phyloP scores from a whole-genome alignment of 2,113 vertebrate genomes.

The Tachysurus vachellii region DNA sequence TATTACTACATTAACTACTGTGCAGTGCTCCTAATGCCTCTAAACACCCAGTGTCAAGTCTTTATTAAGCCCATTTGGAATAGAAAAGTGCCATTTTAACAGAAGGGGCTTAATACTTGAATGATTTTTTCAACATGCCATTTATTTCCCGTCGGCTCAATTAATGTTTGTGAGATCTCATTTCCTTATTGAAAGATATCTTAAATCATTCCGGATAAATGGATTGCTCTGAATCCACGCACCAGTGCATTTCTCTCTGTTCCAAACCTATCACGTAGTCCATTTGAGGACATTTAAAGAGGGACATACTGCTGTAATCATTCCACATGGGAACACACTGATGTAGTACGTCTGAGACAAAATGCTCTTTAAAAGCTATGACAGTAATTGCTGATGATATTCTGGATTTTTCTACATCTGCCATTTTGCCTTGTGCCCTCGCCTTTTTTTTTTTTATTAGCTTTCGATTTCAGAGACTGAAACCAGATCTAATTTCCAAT shows the following conservation, averaged over 20 bases:
- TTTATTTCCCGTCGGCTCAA: conserved; percentile 14
- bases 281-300: conserved; percentile 42
- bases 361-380: conserved; percentile 44
- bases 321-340: conserved; percentile 40
- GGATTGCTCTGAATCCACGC: neutral
- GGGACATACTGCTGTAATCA: conserved; percentile 27
- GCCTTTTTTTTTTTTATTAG: conserved; percentile 20
- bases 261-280: conserved; percentile 23
- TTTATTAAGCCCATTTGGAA: neutral
- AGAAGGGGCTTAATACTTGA: neutral
- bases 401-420: conserved; percentile 38
- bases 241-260: neutral
- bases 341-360: conserved; percentile 10
- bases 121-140: neutral
- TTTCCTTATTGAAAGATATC: conserved; percentile 18
- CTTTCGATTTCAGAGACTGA: conserved; percentile 31
- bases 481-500: conserved; percentile 37
- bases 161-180: conserved; percentile 28
- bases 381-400: conserved; percentile 42
- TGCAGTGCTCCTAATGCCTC: neutral
- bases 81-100: neutral
- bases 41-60: neutral
- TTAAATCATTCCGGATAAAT: neutral
- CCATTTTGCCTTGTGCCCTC: conserved; percentile 10
- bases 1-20: neutral